Evolutionary conservation across 2,797 vertebrate species (phyloP).

Genomic region (Halcyon badia): DNA sequence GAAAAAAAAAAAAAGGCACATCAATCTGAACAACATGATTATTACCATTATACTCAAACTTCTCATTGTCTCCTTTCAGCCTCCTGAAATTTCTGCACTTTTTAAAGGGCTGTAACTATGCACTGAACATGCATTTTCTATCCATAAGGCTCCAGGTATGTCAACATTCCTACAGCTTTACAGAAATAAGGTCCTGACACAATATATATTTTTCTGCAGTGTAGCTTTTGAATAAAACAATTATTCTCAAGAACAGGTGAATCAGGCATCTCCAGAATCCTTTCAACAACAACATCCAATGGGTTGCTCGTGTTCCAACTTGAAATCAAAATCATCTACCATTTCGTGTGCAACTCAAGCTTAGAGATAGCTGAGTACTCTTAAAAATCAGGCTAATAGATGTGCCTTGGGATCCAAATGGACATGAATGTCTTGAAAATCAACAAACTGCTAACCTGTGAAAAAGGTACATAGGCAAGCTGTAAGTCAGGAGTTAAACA

Average conservation of each 20-base stretch:
- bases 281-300: background rate
- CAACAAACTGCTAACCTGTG: background rate
- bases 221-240: background rate
- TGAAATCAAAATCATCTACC: background rate
- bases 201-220: background rate
- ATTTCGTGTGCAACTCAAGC: background rate
- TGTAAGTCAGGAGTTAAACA: background rate
- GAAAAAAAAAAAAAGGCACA: background rate
- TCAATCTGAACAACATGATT: background rate
- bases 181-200: background rate
- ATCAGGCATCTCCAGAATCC: background rate
- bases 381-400: slow-evolving; percentile 14
- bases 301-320: background rate
- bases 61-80: background rate
- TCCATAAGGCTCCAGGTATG: background rate
- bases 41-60: background rate
- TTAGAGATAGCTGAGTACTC: background rate
- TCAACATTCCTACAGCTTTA: background rate
- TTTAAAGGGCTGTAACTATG: background rate
- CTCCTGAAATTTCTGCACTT: background rate
- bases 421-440: background rate
- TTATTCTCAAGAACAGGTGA: background rate
- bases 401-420: background rate
- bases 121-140: background rate
- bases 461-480: background rate